Base-by-base conservation (phyloP, 2,888 invertebrate genomes). In the Ormyrus pomaceus region DNA sequence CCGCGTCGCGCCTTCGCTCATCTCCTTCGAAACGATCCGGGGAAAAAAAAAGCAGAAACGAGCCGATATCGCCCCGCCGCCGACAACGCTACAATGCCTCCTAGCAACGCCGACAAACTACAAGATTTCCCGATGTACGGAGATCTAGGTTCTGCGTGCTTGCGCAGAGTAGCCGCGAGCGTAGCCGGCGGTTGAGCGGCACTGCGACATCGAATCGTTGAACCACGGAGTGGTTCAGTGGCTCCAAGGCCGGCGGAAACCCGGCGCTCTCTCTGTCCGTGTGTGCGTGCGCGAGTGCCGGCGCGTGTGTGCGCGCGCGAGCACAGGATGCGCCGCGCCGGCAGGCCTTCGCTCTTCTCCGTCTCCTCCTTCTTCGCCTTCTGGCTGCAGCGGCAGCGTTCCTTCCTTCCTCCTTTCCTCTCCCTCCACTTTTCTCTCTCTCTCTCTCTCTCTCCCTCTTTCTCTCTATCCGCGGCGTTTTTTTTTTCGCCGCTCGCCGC, bases 201-300 rank as follows among this genome's bases (percentile, higher is more conserved):
- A 83, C 89, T 89, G 89, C 71, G 83, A 83, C 89, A 84, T 88
- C 89, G 88, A 91, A 91, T 89, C 90, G 90, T 90, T 91, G 90
- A 91, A 91, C 90, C 89, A 88, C 90, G 87, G 88, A 91, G 90
- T 91, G 90, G 90, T 90, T 91, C 90, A 91, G 90, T 91, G 90
- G 90, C 90, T 90, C 89, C 90, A 91, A 91, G 90, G 90, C 89
- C 90, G 90, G 88, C 89, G 90, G 90, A 90, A 90, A 90, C 88
- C 88, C 71, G 75, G 53, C 77, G 19, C 19, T 19, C 19, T 19
- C 19, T 19, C 0, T 1, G 19, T 19, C 19, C 1, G 61, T 89
- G 89, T 88, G 88, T 87, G 87, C 85, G 86, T 84, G 6, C 48
- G 50, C 46, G 5, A 84, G 83, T 85, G 83, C 82, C 83, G 82